Conservation (phyloP, 2,113 vertebrate species). For the Boulengeromyrus knoepffleri region DNA sequence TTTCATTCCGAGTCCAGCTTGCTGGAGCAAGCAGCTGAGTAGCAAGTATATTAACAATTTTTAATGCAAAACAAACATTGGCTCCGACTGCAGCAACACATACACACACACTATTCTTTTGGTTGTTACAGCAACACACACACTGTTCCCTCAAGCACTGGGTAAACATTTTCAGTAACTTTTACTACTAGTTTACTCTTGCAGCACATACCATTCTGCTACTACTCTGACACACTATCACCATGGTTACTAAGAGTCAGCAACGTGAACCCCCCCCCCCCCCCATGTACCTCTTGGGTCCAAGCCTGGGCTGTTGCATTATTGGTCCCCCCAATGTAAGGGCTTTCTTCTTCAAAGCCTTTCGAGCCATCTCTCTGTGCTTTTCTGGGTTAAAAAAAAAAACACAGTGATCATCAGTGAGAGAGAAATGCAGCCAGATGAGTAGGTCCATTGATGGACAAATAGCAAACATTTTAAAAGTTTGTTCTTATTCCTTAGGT, state of each 20-base stretch:
- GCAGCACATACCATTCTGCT: neutral
- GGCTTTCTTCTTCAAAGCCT: slow-evolving; percentile 78
- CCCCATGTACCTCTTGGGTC: slow-evolving; percentile 69
- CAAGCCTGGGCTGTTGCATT: slow-evolving; percentile 55
- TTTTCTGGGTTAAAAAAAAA: slow-evolving; percentile 61
- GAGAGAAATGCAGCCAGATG: neutral
- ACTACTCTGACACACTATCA: neutral
- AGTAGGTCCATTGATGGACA: neutral
- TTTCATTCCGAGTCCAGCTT: neutral
- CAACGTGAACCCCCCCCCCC: neutral
- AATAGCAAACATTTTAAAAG: neutral
- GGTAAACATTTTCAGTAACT: neutral
- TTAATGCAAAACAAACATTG: neutral
- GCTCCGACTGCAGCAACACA: neutral
- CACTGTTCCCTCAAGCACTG: neutral
- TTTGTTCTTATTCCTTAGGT: neutral
- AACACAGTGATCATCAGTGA: neutral
- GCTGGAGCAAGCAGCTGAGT: neutral
- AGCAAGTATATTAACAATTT: neutral
- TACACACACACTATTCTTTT: neutral
- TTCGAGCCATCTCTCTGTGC: slow-evolving; percentile 79
- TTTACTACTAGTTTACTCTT: neutral
- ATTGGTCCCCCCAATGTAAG: slow-evolving; percentile 59
- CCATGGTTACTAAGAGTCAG: neutral
- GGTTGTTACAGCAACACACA: neutral